Conservation (phyloP, 1,140 invertebrate genomes). For the Carcinoscorpius rotundicauda region DNA sequence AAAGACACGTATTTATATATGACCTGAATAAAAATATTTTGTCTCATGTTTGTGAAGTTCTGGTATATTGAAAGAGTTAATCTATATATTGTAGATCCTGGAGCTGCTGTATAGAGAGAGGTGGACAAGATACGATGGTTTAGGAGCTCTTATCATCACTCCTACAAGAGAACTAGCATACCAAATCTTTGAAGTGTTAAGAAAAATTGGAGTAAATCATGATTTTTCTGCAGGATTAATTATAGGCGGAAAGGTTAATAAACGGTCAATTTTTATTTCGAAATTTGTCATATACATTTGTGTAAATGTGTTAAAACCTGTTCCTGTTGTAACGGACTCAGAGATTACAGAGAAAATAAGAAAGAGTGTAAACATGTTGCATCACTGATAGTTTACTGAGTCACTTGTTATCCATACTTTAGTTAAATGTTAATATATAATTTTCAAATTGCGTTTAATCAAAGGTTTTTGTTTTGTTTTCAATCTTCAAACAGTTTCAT, state of each 20-base stretch:
- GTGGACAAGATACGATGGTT: conserved; percentile 78
- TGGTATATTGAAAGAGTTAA: no score
- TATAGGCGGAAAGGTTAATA: conserved; percentile 54
- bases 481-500: no score
- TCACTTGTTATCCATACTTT: no score
- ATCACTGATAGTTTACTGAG: no score
- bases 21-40: no score
- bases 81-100: conserved; percentile 39
- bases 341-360: not conserved
- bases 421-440: no score
- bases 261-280: no score
- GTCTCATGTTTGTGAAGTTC: no score
- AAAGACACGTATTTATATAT: no score
- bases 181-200: conserved; percentile 91
- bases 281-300: conserved; percentile 6
- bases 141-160: conserved; percentile 91
- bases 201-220: conserved; percentile 76
- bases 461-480: no score
- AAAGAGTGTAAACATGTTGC: not conserved
- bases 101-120: conserved; percentile 62
- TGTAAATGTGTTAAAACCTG: not conserved
- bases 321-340: not conserved
- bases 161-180: conserved; percentile 94
- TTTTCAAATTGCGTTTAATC: no score
- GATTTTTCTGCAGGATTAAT: conserved; percentile 90